Evolutionary conservation across 2,113 vertebrate genomes (phyloP).

Genomic region (Todiramphus saurophagus): DNA sequence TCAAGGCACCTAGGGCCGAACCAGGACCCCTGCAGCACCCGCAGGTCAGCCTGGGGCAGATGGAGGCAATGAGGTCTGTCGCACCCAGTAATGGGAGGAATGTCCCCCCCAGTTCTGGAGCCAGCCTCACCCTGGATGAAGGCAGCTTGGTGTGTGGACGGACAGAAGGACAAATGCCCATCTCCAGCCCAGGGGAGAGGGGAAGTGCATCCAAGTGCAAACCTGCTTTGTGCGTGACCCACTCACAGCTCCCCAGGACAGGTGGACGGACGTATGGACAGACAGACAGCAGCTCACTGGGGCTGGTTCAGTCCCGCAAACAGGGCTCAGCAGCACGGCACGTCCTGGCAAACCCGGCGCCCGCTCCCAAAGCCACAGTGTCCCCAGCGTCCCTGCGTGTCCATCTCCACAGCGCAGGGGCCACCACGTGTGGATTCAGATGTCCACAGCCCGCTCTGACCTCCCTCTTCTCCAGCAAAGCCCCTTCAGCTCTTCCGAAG

Average conservation of each 20-base stretch:
- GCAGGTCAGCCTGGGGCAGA: neutral
- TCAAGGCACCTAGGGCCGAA: neutral
- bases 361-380: neutral
- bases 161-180: neutral
- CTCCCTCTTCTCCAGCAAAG: neutral
- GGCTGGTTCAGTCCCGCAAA: neutral
- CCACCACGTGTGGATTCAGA: fast-evolving
- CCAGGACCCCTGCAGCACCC: neutral
- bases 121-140: fast-evolving
- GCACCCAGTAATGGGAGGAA: fast-evolving
- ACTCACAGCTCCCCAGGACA: fast-evolving
- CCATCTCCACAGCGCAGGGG: fast-evolving
- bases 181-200: neutral
- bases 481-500: neutral
- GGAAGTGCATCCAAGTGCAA: fast-evolving
- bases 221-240: fast-evolving
- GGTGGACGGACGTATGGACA: fast-evolving
- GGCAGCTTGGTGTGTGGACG: neutral
- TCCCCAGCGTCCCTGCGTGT: fast-evolving
- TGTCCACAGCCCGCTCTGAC: fast-evolving
- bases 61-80: fast-evolving
- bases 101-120: fast-evolving
- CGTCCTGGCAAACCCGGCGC: fast-evolving
- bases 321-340: neutral
- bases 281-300: neutral